Conservation (phyloP, 2,888 invertebrate species). For the Campaea margaritaria region DNA sequence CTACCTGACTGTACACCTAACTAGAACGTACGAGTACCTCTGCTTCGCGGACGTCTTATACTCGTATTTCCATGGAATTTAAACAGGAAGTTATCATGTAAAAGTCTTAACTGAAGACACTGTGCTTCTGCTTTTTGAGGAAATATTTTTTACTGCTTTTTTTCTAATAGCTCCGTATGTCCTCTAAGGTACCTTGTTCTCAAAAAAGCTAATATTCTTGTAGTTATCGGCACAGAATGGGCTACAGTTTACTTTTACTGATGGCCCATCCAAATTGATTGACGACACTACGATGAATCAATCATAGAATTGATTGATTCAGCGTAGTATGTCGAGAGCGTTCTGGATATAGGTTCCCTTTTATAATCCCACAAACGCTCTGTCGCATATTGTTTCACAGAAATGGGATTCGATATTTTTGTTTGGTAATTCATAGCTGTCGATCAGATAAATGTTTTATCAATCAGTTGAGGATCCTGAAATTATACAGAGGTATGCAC, state of each 20-base stretch:
- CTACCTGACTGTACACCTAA: conserved; percentile 14
- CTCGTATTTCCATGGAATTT: conserved; percentile 6
- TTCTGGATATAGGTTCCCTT: conserved; percentile 6
- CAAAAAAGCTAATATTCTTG: conserved; percentile 1
- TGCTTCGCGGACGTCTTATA: conserved; percentile 7
- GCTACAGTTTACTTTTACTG: conserved; percentile 27
- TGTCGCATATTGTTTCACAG: conserved; percentile 10
- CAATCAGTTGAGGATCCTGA: no score
- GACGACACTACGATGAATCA: conserved; percentile 37
- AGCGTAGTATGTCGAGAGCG: conserved; percentile 14
- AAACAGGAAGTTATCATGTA: conserved; percentile 8
- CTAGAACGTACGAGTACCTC: conserved; percentile 4
- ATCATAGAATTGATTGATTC: conserved; percentile 30
- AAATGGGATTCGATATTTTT: conserved; percentile 1
- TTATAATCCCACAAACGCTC: conserved; percentile 8
- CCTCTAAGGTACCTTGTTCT: background rate
- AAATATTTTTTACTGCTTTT: background rate
- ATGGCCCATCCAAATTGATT: conserved; percentile 36
- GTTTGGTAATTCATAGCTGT: background rate
- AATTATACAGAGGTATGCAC: no score
- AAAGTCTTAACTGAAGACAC: background rate
- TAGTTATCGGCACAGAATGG: background rate
- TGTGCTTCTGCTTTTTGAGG: background rate
- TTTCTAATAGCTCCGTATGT: background rate
- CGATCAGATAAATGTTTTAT: background rate